A percentile compares a stretch with the other conserved stretches of the same genome.
Evolutionary conservation across 1,140 invertebrate species (phyloP).

Genomic region (Meteorus sp.): DNA sequence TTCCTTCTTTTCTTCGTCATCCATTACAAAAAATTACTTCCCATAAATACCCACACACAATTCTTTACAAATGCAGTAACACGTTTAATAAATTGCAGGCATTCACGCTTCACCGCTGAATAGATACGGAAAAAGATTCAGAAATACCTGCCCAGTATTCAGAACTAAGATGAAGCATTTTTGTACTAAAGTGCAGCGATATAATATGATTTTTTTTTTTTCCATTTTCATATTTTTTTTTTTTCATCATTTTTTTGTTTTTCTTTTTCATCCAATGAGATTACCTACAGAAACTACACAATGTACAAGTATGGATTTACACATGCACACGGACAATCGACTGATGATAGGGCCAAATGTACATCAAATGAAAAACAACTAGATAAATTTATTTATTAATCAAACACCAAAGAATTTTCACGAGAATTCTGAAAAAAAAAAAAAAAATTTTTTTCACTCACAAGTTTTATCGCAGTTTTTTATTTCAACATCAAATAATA

Average conservation of each 20-base stretch:
- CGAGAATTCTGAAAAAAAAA: too few species aligned
- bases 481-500: too few species aligned
- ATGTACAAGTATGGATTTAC: conserved; percentile 51
- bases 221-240: conserved; percentile 12
- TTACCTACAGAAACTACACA: conserved; percentile 48
- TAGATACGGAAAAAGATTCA: conserved; percentile 37
- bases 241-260: conserved; percentile 32
- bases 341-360: conserved; percentile 37
- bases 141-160: conserved; percentile 42
- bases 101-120: conserved; percentile 41
- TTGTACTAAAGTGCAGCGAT: conserved; percentile 59
- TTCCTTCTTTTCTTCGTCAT: background rate
- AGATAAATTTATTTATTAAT: too few species aligned
- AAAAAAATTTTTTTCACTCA: too few species aligned
- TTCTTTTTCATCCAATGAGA: conserved; percentile 27
- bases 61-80: conserved; percentile 36
- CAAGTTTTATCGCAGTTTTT: too few species aligned
- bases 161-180: conserved; percentile 52
- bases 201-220: conserved; percentile 47
- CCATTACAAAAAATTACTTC: conserved; percentile 23
- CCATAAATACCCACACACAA: conserved; percentile 27
- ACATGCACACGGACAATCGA: conserved; percentile 38
- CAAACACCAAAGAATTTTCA: too few species aligned
- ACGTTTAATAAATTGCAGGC: conserved; percentile 39
- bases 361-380: background rate